phyloP scores from a whole-genome alignment of 2,888 invertebrate genomes.

The Margaritifera margaritifera region DNA sequence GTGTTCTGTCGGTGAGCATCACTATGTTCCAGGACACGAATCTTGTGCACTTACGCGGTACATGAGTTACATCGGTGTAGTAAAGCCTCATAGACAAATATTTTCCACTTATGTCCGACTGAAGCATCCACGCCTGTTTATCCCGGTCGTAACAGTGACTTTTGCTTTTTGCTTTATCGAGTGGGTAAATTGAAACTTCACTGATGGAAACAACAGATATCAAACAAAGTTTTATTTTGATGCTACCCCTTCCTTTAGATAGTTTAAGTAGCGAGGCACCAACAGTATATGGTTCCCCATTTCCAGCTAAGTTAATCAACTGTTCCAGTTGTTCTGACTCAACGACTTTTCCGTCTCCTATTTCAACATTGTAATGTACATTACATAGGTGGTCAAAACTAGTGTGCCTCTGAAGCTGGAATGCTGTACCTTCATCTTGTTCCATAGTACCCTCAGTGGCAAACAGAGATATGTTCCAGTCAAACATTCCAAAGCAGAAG shows the following conservation, averaged over 20 bases:
- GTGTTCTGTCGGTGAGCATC: conserved; percentile 66
- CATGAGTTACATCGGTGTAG: conserved; percentile 76
- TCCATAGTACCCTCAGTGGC: conserved; percentile 63
- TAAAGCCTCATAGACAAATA: conserved; percentile 82
- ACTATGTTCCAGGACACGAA: conserved; percentile 67
- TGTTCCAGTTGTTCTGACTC: conserved; percentile 65
- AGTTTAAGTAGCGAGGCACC: conserved; percentile 57
- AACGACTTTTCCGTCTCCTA: conserved; percentile 71
- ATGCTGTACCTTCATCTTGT: conserved; percentile 67
- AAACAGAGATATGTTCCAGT: conserved; percentile 81
- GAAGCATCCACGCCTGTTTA: conserved; percentile 85
- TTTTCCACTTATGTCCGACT: conserved; percentile 85
- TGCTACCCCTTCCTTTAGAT: conserved; percentile 57
- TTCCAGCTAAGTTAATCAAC: conserved; percentile 63
- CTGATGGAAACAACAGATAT: conserved; percentile 82
- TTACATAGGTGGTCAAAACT: conserved; percentile 87
- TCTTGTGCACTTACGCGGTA: conserved; percentile 84
- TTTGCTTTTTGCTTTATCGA: conserved; percentile 57
- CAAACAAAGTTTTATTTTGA: conserved; percentile 84
- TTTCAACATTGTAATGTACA: conserved; percentile 79
- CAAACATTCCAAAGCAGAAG: conserved; percentile 86
- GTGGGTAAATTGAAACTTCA: conserved; percentile 75
- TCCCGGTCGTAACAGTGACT: conserved; percentile 84
- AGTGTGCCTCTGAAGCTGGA: conserved; percentile 81
- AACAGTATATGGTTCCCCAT: conserved; percentile 59